Conservation (phyloP, 2,797 vertebrate genomes). For the Propithecus deckenii region DNA sequence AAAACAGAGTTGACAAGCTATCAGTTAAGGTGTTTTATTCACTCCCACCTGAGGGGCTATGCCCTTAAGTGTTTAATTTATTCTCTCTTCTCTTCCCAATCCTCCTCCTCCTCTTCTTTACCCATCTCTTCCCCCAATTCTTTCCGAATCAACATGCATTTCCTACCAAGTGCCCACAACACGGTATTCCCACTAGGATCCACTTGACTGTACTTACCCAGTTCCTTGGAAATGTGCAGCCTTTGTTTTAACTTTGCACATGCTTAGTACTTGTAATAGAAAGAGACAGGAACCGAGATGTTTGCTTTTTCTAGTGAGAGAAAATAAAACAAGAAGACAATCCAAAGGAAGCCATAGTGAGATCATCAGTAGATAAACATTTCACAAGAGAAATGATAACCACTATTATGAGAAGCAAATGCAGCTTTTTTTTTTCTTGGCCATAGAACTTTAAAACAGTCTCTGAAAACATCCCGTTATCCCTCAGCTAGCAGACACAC, state of each 20-base stretch:
- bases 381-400: conserved; percentile 74
- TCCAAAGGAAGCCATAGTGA: conserved; percentile 75
- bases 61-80: not conserved
- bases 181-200: not conserved
- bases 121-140: not conserved
- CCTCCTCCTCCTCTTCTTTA: not conserved
- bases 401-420: conserved; percentile 76
- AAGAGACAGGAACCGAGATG: conserved; percentile 71
- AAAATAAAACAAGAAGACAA: conserved; percentile 77
- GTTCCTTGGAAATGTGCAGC: conserved; percentile 44
- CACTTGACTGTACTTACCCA: conserved; percentile 15
- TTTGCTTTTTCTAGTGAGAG: conserved; percentile 73
- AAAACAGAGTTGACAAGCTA: not conserved
- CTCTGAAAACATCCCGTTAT: conserved; percentile 77
- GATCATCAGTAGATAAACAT: conserved; percentile 77
- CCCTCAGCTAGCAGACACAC: conserved; percentile 77
- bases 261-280: conserved; percentile 63
- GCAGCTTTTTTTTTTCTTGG: conserved; percentile 72
- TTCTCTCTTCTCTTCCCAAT: not conserved
- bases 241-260: conserved; percentile 72
- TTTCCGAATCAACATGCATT: not conserved
- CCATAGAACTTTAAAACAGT: conserved; percentile 78
- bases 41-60: not conserved
- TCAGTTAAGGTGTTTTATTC: not conserved
- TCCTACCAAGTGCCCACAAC: not conserved